Conservation (phyloP, 2,797 vertebrate species). For the Hemitrygon akajei region DNA sequence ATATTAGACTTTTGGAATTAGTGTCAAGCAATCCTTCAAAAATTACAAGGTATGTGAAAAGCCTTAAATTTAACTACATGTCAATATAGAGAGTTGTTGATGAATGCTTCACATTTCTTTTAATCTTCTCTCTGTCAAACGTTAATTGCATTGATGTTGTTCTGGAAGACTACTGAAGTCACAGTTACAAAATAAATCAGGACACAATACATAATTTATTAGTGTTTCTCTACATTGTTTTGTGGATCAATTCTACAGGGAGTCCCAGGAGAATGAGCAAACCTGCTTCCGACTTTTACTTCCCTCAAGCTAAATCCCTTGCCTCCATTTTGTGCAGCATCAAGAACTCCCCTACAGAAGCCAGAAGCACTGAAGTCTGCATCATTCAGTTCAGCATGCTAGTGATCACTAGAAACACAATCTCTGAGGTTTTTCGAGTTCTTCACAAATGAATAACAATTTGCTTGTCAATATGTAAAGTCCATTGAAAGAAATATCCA, state of each 20-base stretch:
- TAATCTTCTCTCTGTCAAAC: too few species aligned
- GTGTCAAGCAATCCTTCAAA: slow-evolving; percentile 8
- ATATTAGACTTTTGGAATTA: background rate
- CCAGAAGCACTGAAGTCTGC: too few species aligned
- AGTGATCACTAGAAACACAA: background rate
- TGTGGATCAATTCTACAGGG: too few species aligned
- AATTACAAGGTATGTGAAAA: background rate
- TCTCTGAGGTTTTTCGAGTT: background rate
- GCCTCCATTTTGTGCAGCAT: background rate
- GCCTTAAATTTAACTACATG: too few species aligned
- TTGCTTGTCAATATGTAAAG: background rate
- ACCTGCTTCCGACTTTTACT: background rate
- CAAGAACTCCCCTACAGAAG: background rate
- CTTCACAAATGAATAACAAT: background rate
- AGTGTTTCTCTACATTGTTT: background rate
- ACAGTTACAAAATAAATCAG: background rate
- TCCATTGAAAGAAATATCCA: background rate
- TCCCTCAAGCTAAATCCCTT: background rate
- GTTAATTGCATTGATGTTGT: too few species aligned
- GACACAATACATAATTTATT: background rate
- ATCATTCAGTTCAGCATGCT: background rate
- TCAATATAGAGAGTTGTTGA: background rate
- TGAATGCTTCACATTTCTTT: background rate
- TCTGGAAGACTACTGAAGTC: background rate
- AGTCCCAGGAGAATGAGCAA: too few species aligned